Percentiles rank a stretch among this genome's conserved stretches.
phyloP scores from a whole-genome alignment of 1,140 invertebrate species.

The Drosophila lini region DNA sequence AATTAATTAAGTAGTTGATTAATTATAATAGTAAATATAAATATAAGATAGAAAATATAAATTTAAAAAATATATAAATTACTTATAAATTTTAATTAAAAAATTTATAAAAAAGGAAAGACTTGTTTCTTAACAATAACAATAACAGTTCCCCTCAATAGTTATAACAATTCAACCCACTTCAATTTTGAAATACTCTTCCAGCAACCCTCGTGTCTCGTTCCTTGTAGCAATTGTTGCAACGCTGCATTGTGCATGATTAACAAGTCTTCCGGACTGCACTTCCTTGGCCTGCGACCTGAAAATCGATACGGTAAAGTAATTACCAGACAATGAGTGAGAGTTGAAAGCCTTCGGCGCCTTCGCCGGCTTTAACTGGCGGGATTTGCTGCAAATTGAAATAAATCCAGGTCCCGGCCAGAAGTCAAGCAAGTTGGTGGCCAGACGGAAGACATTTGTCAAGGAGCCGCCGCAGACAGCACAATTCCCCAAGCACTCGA shows the following conservation, averaged over 20 bases:
- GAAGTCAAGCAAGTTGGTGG: conserved; percentile 13
- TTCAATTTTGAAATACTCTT: neutral
- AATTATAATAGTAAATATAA: too few species aligned
- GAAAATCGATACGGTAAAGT: conserved; percentile 69
- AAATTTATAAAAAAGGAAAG: too few species aligned
- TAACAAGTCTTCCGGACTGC: conserved; percentile 42
- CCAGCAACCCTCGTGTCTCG: neutral
- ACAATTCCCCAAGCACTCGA: conserved; percentile 59
- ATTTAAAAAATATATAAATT: too few species aligned
- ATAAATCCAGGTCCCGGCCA: conserved; percentile 32
- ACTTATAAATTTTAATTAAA: too few species aligned
- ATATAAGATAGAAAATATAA: too few species aligned
- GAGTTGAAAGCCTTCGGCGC: neutral
- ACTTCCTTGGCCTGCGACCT: conserved; percentile 29
- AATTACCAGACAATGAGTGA: conserved; percentile 50
- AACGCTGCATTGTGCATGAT: conserved; percentile 40
- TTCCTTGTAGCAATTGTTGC: neutral
- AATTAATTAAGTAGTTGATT: too few species aligned
- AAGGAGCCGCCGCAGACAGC: conserved; percentile 33
- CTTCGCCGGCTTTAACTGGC: conserved; percentile 23
- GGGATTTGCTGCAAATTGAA: conserved; percentile 34
- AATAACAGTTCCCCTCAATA: neutral
- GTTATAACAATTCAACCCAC: fast-evolving
- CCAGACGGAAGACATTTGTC: conserved; percentile 53
- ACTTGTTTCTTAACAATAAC: too few species aligned